Evolutionary conservation across 2,113 vertebrate genomes (phyloP), one percentile per base, ranked within the genome.

Genomic region (Pelodiscus sinensis): DNA sequence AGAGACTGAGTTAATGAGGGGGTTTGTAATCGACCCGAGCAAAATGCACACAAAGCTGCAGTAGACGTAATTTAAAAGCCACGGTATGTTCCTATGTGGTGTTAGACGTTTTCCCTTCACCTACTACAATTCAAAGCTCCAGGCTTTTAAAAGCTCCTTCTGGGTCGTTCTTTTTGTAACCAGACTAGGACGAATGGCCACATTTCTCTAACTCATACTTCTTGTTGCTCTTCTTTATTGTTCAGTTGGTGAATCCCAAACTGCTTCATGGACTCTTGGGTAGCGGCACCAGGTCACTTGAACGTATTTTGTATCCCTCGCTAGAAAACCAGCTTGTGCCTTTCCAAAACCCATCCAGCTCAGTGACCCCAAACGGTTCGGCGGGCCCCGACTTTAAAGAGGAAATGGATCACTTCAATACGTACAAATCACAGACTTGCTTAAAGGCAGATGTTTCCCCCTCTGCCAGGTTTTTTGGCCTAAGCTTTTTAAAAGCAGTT

Each of bases 251-350:
- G 97, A 90, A 86, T 95, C 85, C 91, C 93, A 97, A 97, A 95
- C 95, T 97, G 97, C 96, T 97, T 97, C 94, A 91, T 97, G 94
- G 94, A 97, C 81, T 98, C 96, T 96, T 96, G 92, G 1, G 6
- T 95, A 95, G 94, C 24, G 0, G 25, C 85, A 58, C 87, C 57
- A 58, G 0, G 25, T 85, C 90, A 87, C 77, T 90, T 89, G 94
- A 96, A 96, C 94, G 83, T 89, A 71, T 93, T 58, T 58, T 35
- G 9, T 3, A 55, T 83, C 60, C 50, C 54, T 90, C 86, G 81
- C 0, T 93, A 25, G 14, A 38, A 79, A 79, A 78, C 19, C 29
- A 29, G 79, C 82, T 81, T 80, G 51, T 82, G 85, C 27, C 15
- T 80, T 89, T 79, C 60, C 60, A 89, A 83, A 85, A 51, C 29